phyloP scores from a whole-genome alignment of 2,113 vertebrate genomes.

The Seriola aureovittata region DNA sequence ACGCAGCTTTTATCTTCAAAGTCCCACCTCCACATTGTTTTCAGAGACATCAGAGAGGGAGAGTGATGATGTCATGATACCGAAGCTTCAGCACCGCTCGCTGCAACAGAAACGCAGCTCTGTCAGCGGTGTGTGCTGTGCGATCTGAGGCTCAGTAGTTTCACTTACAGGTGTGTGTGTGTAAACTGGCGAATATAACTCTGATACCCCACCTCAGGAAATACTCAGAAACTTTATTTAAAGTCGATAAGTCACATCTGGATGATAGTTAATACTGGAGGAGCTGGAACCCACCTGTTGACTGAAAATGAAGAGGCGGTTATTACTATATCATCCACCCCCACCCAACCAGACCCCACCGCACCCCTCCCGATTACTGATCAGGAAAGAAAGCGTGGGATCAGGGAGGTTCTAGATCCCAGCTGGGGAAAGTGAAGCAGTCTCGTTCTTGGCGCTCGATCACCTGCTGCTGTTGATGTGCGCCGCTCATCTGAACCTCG shows the following conservation, averaged over 20 bases:
- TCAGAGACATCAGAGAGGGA: neutral
- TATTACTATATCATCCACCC: no score
- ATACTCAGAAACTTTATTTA: no score
- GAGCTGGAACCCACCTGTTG: neutral
- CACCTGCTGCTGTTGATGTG: constrained; percentile 56
- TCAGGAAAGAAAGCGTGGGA: neutral
- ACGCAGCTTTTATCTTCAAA: constrained; percentile 27
- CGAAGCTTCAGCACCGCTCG: neutral
- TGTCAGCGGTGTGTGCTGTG: no score
- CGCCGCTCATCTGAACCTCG: neutral
- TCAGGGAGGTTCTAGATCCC: constrained; percentile 21
- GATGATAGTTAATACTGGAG: neutral
- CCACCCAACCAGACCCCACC: no score
- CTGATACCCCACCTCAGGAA: no score
- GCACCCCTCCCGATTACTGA: neutral
- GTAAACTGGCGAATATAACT: no score
- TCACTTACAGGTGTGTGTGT: no score
- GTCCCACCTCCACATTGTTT: neutral
- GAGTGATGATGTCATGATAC: neutral
- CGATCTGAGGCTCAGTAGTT: no score
- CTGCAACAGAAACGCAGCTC: neutral
- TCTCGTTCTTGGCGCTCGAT: constrained; percentile 18
- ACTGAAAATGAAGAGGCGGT: neutral
- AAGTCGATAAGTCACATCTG: no score
- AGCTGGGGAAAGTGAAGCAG: constrained; percentile 42